Conservation (phyloP, 2,797 vertebrate genomes). For the Peromyscus nudipes region DNA sequence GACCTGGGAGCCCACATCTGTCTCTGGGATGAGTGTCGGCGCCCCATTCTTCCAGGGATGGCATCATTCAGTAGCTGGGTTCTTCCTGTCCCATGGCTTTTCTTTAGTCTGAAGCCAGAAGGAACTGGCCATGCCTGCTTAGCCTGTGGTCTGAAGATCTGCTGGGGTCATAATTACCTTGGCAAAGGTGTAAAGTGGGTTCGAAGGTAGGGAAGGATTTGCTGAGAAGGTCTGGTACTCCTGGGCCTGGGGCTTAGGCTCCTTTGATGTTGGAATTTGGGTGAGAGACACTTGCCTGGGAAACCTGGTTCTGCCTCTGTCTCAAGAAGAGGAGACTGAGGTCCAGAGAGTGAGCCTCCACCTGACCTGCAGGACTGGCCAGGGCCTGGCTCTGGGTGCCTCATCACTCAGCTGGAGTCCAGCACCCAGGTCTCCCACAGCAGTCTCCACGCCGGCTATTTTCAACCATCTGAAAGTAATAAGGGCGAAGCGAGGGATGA, state of each 20-base stretch:
- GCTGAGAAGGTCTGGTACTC: neutral
- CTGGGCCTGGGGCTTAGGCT: neutral
- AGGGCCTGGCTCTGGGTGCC: neutral
- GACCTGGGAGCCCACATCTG: no score
- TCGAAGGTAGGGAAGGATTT: neutral
- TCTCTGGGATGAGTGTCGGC: neutral
- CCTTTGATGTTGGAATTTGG: neutral
- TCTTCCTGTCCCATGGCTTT: accelerated
- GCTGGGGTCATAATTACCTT: accelerated
- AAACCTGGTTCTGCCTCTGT: neutral
- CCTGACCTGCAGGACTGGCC: neutral
- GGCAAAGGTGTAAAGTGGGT: neutral
- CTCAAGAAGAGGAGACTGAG: neutral
- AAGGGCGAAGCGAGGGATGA: neutral
- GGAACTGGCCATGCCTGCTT: neutral
- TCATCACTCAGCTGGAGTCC: neutral
- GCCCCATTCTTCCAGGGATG: neutral
- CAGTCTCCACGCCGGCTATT: neutral
- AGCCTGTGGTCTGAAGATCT: neutral
- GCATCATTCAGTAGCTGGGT: neutral
- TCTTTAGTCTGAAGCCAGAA: neutral
- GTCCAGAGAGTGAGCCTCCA: neutral
- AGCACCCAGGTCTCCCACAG: accelerated
- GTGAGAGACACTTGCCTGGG: neutral
- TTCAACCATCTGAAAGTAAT: conserved; percentile 65